Conservation (phyloP, 2,113 vertebrate species). For the Actenoides lindsayi region DNA sequence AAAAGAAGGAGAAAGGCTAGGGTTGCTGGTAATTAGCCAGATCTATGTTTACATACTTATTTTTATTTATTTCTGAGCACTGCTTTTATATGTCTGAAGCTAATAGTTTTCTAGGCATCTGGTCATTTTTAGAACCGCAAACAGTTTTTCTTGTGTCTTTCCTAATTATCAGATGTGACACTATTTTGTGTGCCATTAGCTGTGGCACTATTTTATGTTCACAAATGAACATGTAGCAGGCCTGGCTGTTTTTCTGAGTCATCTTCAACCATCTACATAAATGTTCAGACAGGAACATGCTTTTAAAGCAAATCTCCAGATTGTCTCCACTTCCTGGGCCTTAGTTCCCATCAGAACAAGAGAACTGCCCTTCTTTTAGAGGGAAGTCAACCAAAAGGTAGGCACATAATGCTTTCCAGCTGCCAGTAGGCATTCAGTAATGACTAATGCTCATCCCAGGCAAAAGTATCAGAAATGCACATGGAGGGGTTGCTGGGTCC, state of each 20-base stretch:
- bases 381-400: background rate
- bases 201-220: background rate
- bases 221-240: background rate
- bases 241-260: background rate
- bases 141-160: background rate
- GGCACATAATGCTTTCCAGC: background rate
- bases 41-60: background rate
- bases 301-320: background rate
- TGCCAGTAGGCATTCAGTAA: background rate
- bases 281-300: background rate
- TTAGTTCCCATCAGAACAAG: background rate
- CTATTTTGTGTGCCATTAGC: too few relatives aligned
- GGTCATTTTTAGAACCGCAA: background rate
- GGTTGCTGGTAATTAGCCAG: background rate
- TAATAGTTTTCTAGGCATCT: background rate
- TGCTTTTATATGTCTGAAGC: background rate
- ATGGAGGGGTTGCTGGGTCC: background rate
- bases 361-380: background rate
- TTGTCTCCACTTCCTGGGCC: background rate
- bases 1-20: background rate
- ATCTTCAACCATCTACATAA: background rate
- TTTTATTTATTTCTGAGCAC: background rate
- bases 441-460: background rate
- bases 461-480: background rate
- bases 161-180: background rate